phyloP scores from a whole-genome alignment of 1,140 invertebrate species.

The Coboldia fuscipes region DNA sequence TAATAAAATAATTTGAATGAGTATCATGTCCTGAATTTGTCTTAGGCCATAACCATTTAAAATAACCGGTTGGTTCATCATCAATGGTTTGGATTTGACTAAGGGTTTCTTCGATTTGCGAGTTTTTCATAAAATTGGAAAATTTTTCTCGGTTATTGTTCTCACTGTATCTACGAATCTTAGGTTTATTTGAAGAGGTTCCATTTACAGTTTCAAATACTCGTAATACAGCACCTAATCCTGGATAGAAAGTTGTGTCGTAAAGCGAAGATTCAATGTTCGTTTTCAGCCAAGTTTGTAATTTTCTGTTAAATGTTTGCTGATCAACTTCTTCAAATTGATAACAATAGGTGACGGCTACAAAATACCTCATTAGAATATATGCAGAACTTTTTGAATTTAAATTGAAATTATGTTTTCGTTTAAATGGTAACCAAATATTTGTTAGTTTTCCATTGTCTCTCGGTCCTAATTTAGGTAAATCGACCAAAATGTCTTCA shows the following conservation, averaged over 20 bases:
- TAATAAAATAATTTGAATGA: no score
- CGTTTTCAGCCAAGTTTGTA: constrained; percentile 13
- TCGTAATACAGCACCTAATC: constrained; percentile 13
- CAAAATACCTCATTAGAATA: constrained; percentile 13
- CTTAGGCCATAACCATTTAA: no score
- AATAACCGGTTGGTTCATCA: no score
- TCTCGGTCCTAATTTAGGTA: constrained; percentile 12
- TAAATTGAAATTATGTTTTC: constrained; percentile 14
- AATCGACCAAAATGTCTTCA: constrained; percentile 11
- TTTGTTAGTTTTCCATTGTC: constrained; percentile 10
- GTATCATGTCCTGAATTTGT: no score
- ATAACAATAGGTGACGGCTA: constrained; percentile 11
- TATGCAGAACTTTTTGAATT: constrained; percentile 9
- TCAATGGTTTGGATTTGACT: neutral
- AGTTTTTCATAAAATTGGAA: constrained; percentile 5
- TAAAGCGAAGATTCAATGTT: constrained; percentile 8
- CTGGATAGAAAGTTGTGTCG: constrained; percentile 17
- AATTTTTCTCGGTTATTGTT: constrained; percentile 1
- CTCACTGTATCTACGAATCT: neutral
- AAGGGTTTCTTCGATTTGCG: neutral
- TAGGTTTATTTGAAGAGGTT: neutral
- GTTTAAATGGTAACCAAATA: constrained; percentile 14
- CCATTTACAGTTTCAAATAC: constrained; percentile 8
- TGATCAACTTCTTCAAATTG: constrained; percentile 10
- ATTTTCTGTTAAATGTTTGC: constrained; percentile 9